Evolutionary conservation across 2,113 vertebrate species (phyloP), one percentile per base, ranked within the genome.

Genomic region (Mirza zaza): DNA sequence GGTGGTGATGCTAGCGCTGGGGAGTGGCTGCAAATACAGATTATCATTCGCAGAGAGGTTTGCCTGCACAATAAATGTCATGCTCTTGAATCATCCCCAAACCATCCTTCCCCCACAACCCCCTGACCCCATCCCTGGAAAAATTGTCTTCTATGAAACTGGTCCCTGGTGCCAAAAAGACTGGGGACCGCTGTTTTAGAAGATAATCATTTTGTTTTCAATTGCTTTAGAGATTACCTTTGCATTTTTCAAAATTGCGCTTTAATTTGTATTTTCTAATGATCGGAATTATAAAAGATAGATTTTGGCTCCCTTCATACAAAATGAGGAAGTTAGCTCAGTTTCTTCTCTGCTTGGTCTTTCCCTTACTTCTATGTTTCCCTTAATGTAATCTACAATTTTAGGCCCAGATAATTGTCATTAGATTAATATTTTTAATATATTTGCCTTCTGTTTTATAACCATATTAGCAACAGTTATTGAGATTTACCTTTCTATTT

Each of bases 241-340:
- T 48, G 42, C 18, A 1, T 27, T 90, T 96, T 91, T 87, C 42
- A 86, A 68, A 86, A 50, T 29, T 83, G 32, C 79, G 42, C 6
- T 93, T 93, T 79, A 50, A 67, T 70, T 96, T 17, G 23, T 36
- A 61, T 79, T 93, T 89, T 87, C 23, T 67, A 87, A 70, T 88
- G 27, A 55, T 80, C 14, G 45, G 6, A 34, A 82, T 86, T 23
- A 89, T 70, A 52, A 94, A 71, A 88, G 34, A 42, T 32, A 76
- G 48, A 36, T 68, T 89, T 87, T 81, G 6, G 42, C 34, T 89
- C 11, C 20, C 59, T 93, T 94, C 29, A 59, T 57, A 65, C 3
- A 89, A 76, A 96, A 84, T 42, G 27, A 76, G 17, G 39, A 75
- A 15, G 15, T 77, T 87, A 61, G 11, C 34, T 90, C 15, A 42